Evolutionary conservation across 2,113 vertebrate species (phyloP), one percentile per base, ranked within the genome.

Genomic region (Scophthalmus maximus): DNA sequence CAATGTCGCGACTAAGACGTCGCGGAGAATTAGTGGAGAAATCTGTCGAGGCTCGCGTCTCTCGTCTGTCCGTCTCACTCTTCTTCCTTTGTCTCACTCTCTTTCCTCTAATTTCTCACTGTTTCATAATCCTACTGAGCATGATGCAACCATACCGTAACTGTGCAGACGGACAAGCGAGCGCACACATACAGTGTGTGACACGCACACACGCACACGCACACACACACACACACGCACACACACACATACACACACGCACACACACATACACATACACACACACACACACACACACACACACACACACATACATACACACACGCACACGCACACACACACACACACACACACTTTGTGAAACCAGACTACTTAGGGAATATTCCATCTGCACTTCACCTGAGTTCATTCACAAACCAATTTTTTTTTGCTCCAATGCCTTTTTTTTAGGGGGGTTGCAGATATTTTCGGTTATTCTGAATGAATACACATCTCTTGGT

Each of bases 101-200:
- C 34, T 27, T 59, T 36, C 42, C 50, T 30, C 51, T 73, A 26
- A 68, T 90, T 83, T 86, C 85, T 85, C 81, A 67, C 75, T 10
- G 66, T 90, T 87, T 87, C 81, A 78, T 76, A 88, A 87, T 84
- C 69, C 76, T 56, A 17, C 88, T 29, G 42, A 78, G 78, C 78
- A 86, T 90, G 90, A 89, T 90, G 86, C 90, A 92, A 93, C 85
- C 88, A 82, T 83, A 86, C 77, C 75, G 85, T 87, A 92, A 92
- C 79, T 75, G 36, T 42, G 69, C 47, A 61, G 51, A 50, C 68
- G 65, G 18, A 10, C 51, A 30, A 27, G 26, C 66, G 59, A 1
- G 63, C 50, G 44, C 40, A 65, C 26, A 67, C 26, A 56, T 20
- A 65, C 23, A 38, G 2, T 2, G 6, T 38, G 36, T 38, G 36